Conservation (phyloP, 2,113 vertebrate species). For the Diadophis punctatus region DNA sequence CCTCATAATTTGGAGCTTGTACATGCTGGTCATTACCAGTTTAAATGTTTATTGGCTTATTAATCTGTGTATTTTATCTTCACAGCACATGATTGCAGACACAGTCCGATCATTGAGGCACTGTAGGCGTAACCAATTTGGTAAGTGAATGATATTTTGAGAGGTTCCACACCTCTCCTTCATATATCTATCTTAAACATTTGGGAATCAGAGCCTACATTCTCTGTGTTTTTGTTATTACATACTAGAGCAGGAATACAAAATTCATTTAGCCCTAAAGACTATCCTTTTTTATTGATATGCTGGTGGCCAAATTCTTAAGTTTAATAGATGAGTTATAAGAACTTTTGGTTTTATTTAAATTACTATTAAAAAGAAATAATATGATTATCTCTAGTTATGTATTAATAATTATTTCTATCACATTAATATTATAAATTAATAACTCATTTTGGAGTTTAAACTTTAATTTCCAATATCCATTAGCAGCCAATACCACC, state of each 20-base stretch:
- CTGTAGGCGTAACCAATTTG: conserved; percentile 88
- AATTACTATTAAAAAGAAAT: not conserved
- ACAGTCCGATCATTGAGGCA: conserved; percentile 86
- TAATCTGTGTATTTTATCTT: conserved; percentile 44
- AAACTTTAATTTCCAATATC: not conserved
- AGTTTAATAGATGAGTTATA: not conserved
- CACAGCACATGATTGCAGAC: conserved; percentile 94
- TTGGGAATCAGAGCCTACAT: not conserved
- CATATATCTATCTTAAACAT: not conserved
- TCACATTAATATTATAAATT: not conserved
- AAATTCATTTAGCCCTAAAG: not conserved
- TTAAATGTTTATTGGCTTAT: not conserved
- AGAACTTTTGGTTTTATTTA: not conserved
- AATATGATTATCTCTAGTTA: not conserved
- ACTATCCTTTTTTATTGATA: not conserved
- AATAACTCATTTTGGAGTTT: not conserved
- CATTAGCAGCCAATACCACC: not conserved
- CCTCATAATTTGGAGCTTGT: not conserved
- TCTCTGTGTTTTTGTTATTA: not conserved
- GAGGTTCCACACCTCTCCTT: not conserved
- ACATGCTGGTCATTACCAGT: not conserved
- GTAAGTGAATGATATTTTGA: conserved; percentile 67
- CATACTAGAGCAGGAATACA: not conserved
- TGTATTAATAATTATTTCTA: not conserved
- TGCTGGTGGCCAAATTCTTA: not conserved